These are phyloP conservation scores for Propithecus coquereli DNA, from an alignment of 2,113 vertebrate species.

Conservation along the genomic window DNA sequence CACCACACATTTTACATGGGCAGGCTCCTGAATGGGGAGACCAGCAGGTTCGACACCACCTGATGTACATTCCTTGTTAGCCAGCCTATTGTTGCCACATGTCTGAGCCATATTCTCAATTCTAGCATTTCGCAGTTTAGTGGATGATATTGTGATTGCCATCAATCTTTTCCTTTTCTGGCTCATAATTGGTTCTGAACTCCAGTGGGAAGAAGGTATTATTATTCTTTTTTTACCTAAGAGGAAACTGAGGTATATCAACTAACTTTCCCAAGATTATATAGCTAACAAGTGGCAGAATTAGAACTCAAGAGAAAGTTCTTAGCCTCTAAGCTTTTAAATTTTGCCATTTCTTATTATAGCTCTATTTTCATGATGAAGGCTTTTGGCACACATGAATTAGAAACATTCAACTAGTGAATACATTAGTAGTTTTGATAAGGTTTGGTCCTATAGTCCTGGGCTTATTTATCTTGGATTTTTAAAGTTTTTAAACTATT, in stretches of 20 bases:
- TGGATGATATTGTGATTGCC: not conserved
- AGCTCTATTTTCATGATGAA: not conserved
- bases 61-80: not conserved
- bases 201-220: not conserved
- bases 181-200: not conserved
- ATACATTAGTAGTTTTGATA: not conserved
- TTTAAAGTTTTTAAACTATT: not conserved
- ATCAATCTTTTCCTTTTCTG: not conserved
- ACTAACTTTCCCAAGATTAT: not conserved
- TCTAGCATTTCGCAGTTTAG: not conserved
- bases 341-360: not conserved
- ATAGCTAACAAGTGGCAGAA: not conserved
- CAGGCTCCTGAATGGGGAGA: not conserved
- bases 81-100: not conserved
- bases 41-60: not conserved
- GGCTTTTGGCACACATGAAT: not conserved
- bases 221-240: not conserved
- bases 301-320: not conserved
- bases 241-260: not conserved
- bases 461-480: conserved; percentile 8
- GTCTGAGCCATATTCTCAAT: not conserved
- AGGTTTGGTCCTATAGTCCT: not conserved
- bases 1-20: not conserved
- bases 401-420: not conserved
- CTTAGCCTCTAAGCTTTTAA: not conserved